Evolutionary conservation across 2,113 vertebrate species (phyloP), one percentile per base, ranked within the genome.

Genomic region (Poeciliopsis retropinna): DNA sequence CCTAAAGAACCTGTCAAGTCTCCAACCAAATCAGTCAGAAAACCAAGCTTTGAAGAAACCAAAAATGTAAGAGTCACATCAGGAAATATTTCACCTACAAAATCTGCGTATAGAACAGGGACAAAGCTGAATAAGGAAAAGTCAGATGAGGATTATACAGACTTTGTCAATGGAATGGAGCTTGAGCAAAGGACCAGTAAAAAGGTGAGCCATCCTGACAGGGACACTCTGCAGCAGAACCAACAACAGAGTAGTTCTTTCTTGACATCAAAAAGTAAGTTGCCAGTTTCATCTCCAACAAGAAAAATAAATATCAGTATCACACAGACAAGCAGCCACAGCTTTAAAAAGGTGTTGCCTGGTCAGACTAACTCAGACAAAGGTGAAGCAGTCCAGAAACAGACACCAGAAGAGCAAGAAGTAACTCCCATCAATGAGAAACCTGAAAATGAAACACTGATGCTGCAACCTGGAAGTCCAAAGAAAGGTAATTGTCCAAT

Each of bases 401-500:
- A 41, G 68, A 87, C 81, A 61, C 28, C 68, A 64, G 83, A 87
- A 39, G 77, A 76, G n/a, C 78, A 78, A 25, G 84, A 88, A 32
- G 30, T 7, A 10, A 73, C 27, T 57, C 41, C 66, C 57, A 81
- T 64, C 1, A 64, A 84, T 1, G 68, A 85, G 41, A 87, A 68
- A 74, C 28, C 67, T 51, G 54, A 60, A 17, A 63, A 27, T n/a
- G 83, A 88, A 54, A 78, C 60, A 0, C 60, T 66, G 5, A 7
- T 76, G 3, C 1, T 2, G 0, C 75, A 30, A 0, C 34, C 86
- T 32, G 84, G 74, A 32, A 91, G 83, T 78, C 82, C 89, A 1
- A 87, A 75, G 32, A 94, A 85, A 90, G 90, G 91, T 85, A 86
- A 85, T 73, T 79, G 51, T 25, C 44, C 22, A 31, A 17, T 71